Evolutionary conservation across 1,140 invertebrate species (phyloP).

Genomic region (Procambarus clarkii): DNA sequence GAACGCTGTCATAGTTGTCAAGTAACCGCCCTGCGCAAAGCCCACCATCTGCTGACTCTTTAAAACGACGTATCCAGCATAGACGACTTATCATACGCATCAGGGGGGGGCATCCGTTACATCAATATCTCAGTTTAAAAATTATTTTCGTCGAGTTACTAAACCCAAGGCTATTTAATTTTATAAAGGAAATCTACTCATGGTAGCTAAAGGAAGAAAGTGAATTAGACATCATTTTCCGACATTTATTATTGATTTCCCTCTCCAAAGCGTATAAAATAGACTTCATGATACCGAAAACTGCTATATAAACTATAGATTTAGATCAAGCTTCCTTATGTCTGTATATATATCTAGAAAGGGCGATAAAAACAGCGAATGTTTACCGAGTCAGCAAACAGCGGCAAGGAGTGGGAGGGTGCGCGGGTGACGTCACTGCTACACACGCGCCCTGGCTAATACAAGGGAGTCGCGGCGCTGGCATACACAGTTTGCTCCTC

Average conservation of each 20-base stretch:
- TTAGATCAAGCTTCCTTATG: too few relatives aligned
- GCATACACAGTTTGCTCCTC: constrained; percentile 59
- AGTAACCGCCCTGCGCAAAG: background rate
- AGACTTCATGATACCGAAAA: too few relatives aligned
- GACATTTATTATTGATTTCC: background rate
- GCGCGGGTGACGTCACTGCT: constrained; percentile 54
- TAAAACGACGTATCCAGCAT: too few relatives aligned
- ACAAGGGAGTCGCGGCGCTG: constrained; percentile 36
- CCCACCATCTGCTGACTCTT: background rate
- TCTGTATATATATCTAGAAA: too few relatives aligned
- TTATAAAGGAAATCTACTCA: constrained; percentile 20
- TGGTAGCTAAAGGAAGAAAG: constrained; percentile 17
- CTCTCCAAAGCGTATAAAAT: too few relatives aligned
- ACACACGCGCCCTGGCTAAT: constrained; percentile 64
- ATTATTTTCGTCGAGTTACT: background rate
- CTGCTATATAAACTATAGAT: too few relatives aligned
- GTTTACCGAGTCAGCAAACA: background rate
- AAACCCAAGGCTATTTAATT: background rate
- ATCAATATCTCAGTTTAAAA: background rate
- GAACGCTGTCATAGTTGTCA: background rate
- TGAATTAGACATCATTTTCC: background rate
- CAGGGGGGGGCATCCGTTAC: background rate
- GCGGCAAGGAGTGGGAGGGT: constrained; percentile 13
- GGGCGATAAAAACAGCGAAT: background rate
- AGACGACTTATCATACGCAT: background rate